These are phyloP conservation scores for Helicolenus hilgendorfi DNA, from an alignment of 2,797 vertebrate genomes.

Conservation along the genomic window DNA sequence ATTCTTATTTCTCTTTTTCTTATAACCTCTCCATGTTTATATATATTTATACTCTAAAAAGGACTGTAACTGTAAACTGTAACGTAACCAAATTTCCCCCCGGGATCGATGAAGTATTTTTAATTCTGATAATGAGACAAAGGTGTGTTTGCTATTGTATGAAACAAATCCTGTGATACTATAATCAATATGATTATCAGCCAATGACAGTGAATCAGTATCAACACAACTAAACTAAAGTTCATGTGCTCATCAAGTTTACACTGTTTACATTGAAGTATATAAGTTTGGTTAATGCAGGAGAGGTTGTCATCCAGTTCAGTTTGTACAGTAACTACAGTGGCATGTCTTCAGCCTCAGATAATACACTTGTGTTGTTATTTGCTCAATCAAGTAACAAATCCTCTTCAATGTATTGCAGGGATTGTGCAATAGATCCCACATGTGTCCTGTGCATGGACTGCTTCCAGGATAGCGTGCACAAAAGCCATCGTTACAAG, in stretches of 20 bases:
- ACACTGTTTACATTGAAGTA: neutral
- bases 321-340: neutral
- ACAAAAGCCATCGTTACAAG: slow-evolving; percentile 98
- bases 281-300: neutral
- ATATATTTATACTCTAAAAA: no score
- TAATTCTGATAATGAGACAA: neutral
- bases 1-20: neutral
- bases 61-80: no score
- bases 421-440: slow-evolving; percentile 99
- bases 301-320: neutral
- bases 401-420: slow-evolving; percentile 81
- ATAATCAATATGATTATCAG: neutral
- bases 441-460: slow-evolving; percentile 99
- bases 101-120: no score
- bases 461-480: slow-evolving; percentile 98
- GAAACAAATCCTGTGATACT: neutral
- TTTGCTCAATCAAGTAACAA: neutral
- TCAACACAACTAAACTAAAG: neutral
- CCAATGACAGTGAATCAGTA: neutral
- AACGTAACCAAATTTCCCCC: neutral
- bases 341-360: neutral
- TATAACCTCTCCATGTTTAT: no score
- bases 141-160: neutral
- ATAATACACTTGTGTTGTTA: neutral
- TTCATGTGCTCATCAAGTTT: neutral